Base-by-base conservation (phyloP, 2,113 vertebrate species). In the Neolamprologus fasciatus region DNA sequence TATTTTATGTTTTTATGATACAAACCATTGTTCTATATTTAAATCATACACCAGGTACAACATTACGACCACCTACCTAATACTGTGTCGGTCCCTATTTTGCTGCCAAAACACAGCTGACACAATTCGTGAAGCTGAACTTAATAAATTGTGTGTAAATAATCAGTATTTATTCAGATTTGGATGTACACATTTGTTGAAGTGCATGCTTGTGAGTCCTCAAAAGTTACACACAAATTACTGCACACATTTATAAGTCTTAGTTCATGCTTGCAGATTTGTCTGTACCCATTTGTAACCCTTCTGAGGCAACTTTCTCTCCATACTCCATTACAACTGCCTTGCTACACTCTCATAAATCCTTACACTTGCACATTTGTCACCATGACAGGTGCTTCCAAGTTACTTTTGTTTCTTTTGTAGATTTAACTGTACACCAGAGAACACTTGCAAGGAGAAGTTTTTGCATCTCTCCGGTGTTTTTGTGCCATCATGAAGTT, bases 41-140 rank as follows among this genome's bases (percentile, higher is more conserved):
- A 17, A 58, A 31, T 6, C 5, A 61, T 17, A 61, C 57, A 58
- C 26, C 57, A 61, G 14, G 8, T 16, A 31, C 26, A 61, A 17
- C 57, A 17, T 4, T 17, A 17, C 2, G 0, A 61, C 57, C 26
- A 61, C 14, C 8, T 17, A 1, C 57, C 57, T 31, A 61, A 61
- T 17, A 17, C 26, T 31, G 8, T 31, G 26, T 17, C 3, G 26
- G 26, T 61, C 26, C 14, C 26, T 2, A 31, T 61, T 31, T 61
- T 31, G 57, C 3, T 61, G 14, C 8, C 57, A 61, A 61, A 61
- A 61, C 57, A 31, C 3, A 9, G 8, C 57, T 17, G 57, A 61
- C 14, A 31, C 3, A 0, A 61, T 61, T 61, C 0, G 14, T 61
- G 26, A 61, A 61, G 26, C 57, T 61, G 57, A 61, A 17, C 57